Conservation (phyloP, 2,888 invertebrate species). For the Magallana nippona region DNA sequence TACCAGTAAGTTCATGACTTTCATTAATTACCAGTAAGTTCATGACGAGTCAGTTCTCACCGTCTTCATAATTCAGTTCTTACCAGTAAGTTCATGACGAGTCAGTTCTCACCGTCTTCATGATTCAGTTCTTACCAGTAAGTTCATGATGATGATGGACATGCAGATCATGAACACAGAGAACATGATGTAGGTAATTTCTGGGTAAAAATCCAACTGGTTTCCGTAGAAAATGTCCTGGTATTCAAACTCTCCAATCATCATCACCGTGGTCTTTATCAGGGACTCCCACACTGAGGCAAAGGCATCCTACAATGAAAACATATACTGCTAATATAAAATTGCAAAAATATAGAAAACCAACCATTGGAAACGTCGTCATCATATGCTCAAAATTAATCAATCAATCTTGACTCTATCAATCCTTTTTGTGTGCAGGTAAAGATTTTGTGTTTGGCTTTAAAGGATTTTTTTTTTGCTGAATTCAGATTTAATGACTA, state of each 20-base stretch:
- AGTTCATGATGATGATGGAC: slow-evolving; percentile 80
- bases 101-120: neutral
- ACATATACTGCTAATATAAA: too few relatives aligned
- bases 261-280: slow-evolving; percentile 79
- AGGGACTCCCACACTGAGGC: slow-evolving; percentile 68
- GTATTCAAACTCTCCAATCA: slow-evolving; percentile 80
- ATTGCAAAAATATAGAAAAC: too few relatives aligned
- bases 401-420: too few relatives aligned
- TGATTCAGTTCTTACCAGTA: slow-evolving; percentile 74
- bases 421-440: too few relatives aligned
- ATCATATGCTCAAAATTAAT: too few relatives aligned
- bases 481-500: too few relatives aligned
- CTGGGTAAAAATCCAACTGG: slow-evolving; percentile 62
- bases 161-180: slow-evolving; percentile 77
- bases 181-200: slow-evolving; percentile 80
- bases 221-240: slow-evolving; percentile 66
- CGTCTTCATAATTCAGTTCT: neutral
- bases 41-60: neutral
- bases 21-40: neutral
- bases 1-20: neutral
- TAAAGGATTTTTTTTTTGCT: too few relatives aligned
- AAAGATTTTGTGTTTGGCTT: too few relatives aligned
- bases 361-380: too few relatives aligned
- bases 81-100: neutral
- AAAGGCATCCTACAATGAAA: slow-evolving; percentile 69